These are phyloP conservation scores for Drosophila mimica DNA, from an alignment of 2,888 invertebrate genomes.

Conservation along the genomic window DNA sequence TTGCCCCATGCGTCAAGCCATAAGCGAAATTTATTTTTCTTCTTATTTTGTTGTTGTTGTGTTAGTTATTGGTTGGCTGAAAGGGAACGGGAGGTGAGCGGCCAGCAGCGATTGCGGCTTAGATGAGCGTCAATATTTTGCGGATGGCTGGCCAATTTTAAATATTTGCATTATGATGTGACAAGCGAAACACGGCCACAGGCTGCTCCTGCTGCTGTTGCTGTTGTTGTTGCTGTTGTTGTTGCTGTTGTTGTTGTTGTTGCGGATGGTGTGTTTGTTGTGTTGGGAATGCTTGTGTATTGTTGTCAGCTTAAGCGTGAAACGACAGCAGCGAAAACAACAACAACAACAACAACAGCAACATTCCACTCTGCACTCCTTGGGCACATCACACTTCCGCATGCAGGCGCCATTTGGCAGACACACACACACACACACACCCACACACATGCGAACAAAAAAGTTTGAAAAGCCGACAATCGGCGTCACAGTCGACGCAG, in stretches of 20 bases:
- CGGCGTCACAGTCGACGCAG: slow-evolving; percentile 11
- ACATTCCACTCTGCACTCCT: slow-evolving; percentile 47
- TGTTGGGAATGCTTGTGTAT: slow-evolving; percentile 1
- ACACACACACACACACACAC: slow-evolving; percentile 16
- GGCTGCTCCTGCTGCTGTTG: not conserved
- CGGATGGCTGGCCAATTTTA: slow-evolving; percentile 58
- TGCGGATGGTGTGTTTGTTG: slow-evolving; percentile 2
- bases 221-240: not conserved
- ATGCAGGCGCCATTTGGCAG: slow-evolving; percentile 39
- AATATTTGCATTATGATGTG: slow-evolving; percentile 75
- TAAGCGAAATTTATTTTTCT: slow-evolving; percentile 20
- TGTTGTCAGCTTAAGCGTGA: slow-evolving; percentile 20
- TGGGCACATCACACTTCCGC: slow-evolving; percentile 66
- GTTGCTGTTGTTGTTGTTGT: not conserved
- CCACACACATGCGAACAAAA: slow-evolving; percentile 19
- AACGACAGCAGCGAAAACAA: slow-evolving; percentile 9
- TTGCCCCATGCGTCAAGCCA: slow-evolving; percentile 50
- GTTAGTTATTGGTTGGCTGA: slow-evolving; percentile 10
- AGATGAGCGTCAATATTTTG: slow-evolving; percentile 73
- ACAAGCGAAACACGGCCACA: slow-evolving; percentile 51
- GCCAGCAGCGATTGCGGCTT: slow-evolving; percentile 51
- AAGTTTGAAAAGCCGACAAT: slow-evolving; percentile 43
- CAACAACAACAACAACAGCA: slow-evolving; percentile 12
- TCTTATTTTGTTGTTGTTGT: not conserved
- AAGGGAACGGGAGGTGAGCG: not conserved